Evolutionary conservation across 2,888 invertebrate genomes (phyloP).

Genomic region (Catocala nupta): DNA sequence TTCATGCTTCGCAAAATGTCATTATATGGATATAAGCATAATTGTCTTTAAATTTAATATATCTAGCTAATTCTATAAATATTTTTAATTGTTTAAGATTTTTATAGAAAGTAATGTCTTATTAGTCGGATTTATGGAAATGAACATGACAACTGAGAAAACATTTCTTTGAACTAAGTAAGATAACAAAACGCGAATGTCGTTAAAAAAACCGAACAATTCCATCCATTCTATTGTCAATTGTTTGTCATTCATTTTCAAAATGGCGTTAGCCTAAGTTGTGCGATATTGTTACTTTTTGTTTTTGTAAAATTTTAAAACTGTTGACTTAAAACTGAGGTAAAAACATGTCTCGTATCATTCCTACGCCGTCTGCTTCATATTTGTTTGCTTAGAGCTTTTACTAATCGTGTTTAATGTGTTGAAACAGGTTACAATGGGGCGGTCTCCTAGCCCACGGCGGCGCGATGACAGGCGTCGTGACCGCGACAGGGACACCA

Average conservation of each 20-base stretch:
- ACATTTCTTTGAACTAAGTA: too few relatives aligned
- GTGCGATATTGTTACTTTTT: constrained; percentile 74
- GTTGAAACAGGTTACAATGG: constrained; percentile 70
- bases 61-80: too few relatives aligned
- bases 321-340: constrained; percentile 76
- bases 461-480: constrained; percentile 78
- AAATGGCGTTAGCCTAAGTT: constrained; percentile 82
- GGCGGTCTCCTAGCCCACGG: constrained; percentile 83
- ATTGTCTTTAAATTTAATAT: too few relatives aligned
- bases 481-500: constrained; percentile 45
- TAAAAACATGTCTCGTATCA: constrained; percentile 51
- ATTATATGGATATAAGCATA: too few relatives aligned
- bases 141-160: too few relatives aligned
- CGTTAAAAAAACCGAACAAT: constrained; percentile 36
- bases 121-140: too few relatives aligned
- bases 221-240: constrained; percentile 48
- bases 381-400: background rate
- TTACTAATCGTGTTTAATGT: constrained; percentile 20
- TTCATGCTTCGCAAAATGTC: too few relatives aligned
- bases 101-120: too few relatives aligned
- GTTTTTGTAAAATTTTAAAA: constrained; percentile 76
- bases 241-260: constrained; percentile 53
- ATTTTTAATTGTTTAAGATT: background rate
- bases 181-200: constrained; percentile 53
- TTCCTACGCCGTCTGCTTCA: background rate